Percentiles rank a stretch among this genome's conserved stretches.
Conservation (phyloP, 2,113 vertebrate species). For the Malurus melanocephalus region DNA sequence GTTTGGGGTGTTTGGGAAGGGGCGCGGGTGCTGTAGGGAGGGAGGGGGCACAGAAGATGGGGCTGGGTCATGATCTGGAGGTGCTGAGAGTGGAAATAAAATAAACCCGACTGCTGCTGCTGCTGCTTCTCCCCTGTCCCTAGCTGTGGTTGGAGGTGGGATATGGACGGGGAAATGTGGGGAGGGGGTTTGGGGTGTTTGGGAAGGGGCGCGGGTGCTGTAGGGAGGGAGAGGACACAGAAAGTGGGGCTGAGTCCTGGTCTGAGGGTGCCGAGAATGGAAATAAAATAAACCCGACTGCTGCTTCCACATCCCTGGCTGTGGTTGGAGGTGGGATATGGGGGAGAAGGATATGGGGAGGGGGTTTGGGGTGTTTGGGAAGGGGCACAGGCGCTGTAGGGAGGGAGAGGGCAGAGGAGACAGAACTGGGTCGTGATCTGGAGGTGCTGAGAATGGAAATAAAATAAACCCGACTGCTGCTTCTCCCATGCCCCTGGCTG, state of each 20-base stretch:
- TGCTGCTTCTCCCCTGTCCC: no score
- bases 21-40: not conserved
- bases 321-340: fast-evolving
- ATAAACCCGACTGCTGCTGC: no score
- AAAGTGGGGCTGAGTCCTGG: not conserved
- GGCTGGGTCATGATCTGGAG: no score
- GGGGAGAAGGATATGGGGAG: fast-evolving
- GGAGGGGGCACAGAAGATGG: no score
- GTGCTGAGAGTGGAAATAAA: no score
- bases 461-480: not conserved
- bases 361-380: no score
- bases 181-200: no score
- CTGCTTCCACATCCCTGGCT: not conserved
- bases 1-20: not conserved
- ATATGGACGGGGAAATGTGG: no score
- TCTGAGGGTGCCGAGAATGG: not conserved
- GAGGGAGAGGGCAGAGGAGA: not conserved
- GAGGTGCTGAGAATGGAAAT: not conserved
- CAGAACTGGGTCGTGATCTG: not conserved
- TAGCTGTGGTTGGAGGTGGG: no score
- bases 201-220: no score
- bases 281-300: not conserved
- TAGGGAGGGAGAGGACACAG: not conserved
- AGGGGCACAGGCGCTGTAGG: not conserved
- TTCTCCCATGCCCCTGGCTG: not conserved